These are phyloP conservation scores for Taenioides sp. DNA, from an alignment of 2,797 vertebrate genomes.

Conservation along the genomic window DNA sequence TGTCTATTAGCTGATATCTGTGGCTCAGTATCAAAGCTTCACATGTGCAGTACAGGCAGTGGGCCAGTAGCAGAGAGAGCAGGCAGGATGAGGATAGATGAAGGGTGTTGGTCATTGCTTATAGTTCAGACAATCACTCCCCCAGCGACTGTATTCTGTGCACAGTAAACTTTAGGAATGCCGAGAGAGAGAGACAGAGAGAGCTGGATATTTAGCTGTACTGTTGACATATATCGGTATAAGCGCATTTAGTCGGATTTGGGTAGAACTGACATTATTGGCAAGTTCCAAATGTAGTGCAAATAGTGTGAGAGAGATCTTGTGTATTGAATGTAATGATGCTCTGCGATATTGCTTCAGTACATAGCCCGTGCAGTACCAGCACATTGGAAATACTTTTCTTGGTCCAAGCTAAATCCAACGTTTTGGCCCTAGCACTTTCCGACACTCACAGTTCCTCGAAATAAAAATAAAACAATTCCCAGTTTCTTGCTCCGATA, in stretches of 20 bases:
- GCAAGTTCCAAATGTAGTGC: not conserved
- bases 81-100: slow-evolving; percentile 30
- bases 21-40: slow-evolving; percentile 15
- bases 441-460: not conserved
- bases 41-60: slow-evolving; percentile 25
- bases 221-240: not conserved
- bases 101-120: slow-evolving; percentile 39
- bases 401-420: not conserved
- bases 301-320: not conserved
- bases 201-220: slow-evolving; percentile 19
- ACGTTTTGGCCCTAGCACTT: not conserved
- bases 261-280: not conserved
- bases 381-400: not conserved
- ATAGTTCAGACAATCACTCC: slow-evolving; percentile 58
- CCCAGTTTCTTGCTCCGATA: not conserved
- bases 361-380: not conserved
- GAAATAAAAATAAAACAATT: not conserved
- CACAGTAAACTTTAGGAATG: slow-evolving; percentile 70
- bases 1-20: slow-evolving; percentile 8
- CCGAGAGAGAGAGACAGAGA: slow-evolving; percentile 26
- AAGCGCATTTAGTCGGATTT: not conserved
- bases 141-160: slow-evolving; percentile 58
- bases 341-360: not conserved
- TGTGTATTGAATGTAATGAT: not conserved
- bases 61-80: slow-evolving; percentile 37